These are phyloP conservation scores for Augochlora pura DNA, from an alignment of 1,140 invertebrate genomes.

Conservation along the genomic window DNA sequence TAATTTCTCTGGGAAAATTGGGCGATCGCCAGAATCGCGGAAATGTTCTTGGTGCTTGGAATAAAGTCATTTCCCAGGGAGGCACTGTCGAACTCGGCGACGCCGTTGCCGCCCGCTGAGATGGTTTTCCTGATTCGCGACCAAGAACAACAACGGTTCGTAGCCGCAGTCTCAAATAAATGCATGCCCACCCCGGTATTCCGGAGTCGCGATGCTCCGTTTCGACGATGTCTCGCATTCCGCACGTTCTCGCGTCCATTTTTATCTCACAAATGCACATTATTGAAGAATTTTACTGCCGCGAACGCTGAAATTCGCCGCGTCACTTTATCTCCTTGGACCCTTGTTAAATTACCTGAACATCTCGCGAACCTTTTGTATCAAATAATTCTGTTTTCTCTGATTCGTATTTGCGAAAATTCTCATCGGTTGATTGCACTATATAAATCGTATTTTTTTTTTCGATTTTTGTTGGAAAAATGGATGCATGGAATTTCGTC, in stretches of 20 bases:
- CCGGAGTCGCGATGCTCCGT: background rate
- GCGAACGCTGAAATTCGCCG: constrained; percentile 2
- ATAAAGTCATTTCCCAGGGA: constrained; percentile 43
- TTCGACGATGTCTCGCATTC: background rate
- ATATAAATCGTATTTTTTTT: no score
- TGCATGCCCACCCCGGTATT: background rate
- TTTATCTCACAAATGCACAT: constrained; percentile 6
- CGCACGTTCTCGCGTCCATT: background rate
- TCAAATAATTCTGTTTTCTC: background rate
- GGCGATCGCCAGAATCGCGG: constrained; percentile 37
- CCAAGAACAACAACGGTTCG: constrained; percentile 8
- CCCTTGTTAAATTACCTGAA: constrained; percentile 40
- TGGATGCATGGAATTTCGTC: no score
- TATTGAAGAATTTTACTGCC: background rate
- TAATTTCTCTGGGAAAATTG: constrained; percentile 59
- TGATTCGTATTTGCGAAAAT: background rate
- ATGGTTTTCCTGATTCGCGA: constrained; percentile 33
- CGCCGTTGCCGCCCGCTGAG: background rate
- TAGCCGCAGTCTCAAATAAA: constrained; percentile 7
- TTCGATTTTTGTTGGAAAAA: no score
- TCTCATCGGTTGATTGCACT: no score
- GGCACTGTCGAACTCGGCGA: background rate
- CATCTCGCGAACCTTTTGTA: background rate
- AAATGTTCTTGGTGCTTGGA: constrained; percentile 36
- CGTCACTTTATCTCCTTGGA: constrained; percentile 5